Percentiles rank a stretch among this genome's conserved stretches.
Conservation (phyloP, 2,113 vertebrate genomes). For the Phoxinus phoxinus region DNA sequence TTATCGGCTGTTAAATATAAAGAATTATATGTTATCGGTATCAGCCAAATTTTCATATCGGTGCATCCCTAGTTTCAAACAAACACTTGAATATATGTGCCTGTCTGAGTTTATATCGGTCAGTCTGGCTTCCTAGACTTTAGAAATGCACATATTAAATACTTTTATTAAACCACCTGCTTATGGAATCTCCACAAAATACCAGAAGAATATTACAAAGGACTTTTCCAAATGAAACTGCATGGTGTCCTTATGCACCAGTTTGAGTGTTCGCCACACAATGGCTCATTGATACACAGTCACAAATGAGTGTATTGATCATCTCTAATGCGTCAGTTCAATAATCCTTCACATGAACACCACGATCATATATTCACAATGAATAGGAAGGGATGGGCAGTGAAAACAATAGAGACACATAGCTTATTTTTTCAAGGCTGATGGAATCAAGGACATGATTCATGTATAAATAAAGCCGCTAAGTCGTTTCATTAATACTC, state of each 20-base stretch:
- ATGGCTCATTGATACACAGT: background rate
- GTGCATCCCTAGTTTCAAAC: conserved; percentile 47
- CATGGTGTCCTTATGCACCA: background rate
- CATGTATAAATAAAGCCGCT: conserved; percentile 41
- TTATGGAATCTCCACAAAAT: background rate
- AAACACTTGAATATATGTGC: background rate
- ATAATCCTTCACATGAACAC: conserved; percentile 4
- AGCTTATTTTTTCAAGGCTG: conserved; percentile 3
- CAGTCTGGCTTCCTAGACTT: background rate
- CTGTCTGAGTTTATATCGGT: background rate
- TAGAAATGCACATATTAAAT: background rate
- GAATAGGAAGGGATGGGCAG: conserved; percentile 48
- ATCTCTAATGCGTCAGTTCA: conserved; percentile 7
- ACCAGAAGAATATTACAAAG: background rate
- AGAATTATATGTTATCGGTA: no score
- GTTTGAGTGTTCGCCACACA: background rate
- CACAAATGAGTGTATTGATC: background rate
- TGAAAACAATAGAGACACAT: conserved; percentile 60
- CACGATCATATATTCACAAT: conserved; percentile 45
- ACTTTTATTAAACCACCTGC: background rate
- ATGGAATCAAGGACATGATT: conserved; percentile 54
- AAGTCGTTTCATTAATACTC: conserved; percentile 46
- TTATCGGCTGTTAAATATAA: no score
- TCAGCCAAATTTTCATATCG: no score
- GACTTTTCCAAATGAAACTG: background rate